These are phyloP conservation scores for Pseudorasbora parva DNA, from an alignment of 2,113 vertebrate species.

Conservation along the genomic window DNA sequence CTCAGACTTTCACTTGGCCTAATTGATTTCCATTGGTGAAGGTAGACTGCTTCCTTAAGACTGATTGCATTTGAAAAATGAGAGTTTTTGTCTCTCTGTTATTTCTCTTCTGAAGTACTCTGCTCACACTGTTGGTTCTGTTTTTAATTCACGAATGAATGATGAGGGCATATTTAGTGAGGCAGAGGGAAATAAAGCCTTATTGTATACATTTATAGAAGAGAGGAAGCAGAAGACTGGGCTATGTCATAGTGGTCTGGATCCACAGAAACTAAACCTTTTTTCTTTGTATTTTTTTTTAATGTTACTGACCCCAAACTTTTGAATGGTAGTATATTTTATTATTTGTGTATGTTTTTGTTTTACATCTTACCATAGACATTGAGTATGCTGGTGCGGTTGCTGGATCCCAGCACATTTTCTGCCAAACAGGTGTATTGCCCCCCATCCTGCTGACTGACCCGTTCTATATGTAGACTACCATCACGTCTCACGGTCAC, in stretches of 20 bases:
- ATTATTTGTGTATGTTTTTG: too few relatives aligned
- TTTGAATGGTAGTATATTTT: background rate
- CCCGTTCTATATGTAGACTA: slow-evolving; percentile 91
- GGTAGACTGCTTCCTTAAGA: slow-evolving; percentile 4
- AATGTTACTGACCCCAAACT: too few relatives aligned
- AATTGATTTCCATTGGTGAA: slow-evolving; percentile 32
- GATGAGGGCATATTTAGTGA: slow-evolving; percentile 1
- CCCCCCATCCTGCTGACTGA: slow-evolving; percentile 83
- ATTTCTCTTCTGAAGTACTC: slow-evolving; percentile 7
- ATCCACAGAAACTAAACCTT: background rate
- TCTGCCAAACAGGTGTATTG: slow-evolving; percentile 90
- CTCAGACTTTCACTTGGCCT: slow-evolving; percentile 24
- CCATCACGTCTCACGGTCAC: slow-evolving; percentile 86
- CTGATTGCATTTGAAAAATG: slow-evolving; percentile 45
- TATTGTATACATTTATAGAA: slow-evolving; percentile 1
- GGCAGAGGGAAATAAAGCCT: slow-evolving; percentile 16
- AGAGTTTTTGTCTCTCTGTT: slow-evolving; percentile 35
- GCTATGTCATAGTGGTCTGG: background rate
- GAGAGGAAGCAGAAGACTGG: background rate
- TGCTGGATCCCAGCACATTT: slow-evolving; percentile 84
- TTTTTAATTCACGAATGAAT: slow-evolving; percentile 23
- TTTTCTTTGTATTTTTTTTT: too few relatives aligned
- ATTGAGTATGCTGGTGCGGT: slow-evolving; percentile 82
- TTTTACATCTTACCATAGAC: slow-evolving; percentile 80
- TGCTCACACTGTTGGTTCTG: slow-evolving; percentile 38